These are phyloP conservation scores for Phania funesta DNA, from an alignment of 2,888 invertebrate genomes.

Conservation along the genomic window DNA sequence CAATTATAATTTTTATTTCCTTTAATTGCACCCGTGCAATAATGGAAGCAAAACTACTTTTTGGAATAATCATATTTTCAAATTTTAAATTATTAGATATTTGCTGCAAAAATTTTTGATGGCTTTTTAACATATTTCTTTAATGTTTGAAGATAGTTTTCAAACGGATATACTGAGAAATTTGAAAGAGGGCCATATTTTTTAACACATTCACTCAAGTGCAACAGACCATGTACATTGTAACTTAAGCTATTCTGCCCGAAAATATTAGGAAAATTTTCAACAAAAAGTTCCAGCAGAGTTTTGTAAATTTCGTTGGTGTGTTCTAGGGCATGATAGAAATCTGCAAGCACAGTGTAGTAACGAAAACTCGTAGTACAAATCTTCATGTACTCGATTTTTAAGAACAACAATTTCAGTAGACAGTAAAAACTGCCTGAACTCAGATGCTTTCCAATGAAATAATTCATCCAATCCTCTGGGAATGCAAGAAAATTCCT, in stretches of 20 bases:
- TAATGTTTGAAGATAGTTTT: slow-evolving; percentile 21
- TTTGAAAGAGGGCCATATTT: slow-evolving; percentile 5
- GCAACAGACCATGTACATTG: slow-evolving; percentile 14
- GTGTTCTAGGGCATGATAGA: slow-evolving; percentile 26
- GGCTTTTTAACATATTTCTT: slow-evolving; percentile 2
- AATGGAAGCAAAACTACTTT: too few relatives aligned
- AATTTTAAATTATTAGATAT: slow-evolving; percentile 3
- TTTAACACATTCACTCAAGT: slow-evolving; percentile 16
- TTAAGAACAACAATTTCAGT: slow-evolving; percentile 34
- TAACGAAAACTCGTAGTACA: slow-evolving; percentile 24
- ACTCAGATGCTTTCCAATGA: slow-evolving; percentile 35
- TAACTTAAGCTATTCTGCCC: not conserved
- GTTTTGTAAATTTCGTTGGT: slow-evolving; percentile 13
- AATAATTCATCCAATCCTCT: slow-evolving; percentile 28
- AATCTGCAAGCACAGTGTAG: slow-evolving; percentile 41
- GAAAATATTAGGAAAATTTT: slow-evolving; percentile 4
- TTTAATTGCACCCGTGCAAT: too few relatives aligned
- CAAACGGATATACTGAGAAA: slow-evolving; percentile 11
- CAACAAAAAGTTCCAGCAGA: slow-evolving; percentile 33
- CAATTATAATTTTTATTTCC: too few relatives aligned
- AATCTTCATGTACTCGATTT: slow-evolving; percentile 33
- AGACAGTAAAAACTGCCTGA: slow-evolving; percentile 15
- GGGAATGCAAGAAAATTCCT: slow-evolving; percentile 33
- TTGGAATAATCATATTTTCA: slow-evolving; percentile 15
- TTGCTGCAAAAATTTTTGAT: not conserved